Evolutionary conservation across 2,113 vertebrate species (phyloP), one percentile per base, ranked within the genome.

Genomic region (Daboia siamensis): DNA sequence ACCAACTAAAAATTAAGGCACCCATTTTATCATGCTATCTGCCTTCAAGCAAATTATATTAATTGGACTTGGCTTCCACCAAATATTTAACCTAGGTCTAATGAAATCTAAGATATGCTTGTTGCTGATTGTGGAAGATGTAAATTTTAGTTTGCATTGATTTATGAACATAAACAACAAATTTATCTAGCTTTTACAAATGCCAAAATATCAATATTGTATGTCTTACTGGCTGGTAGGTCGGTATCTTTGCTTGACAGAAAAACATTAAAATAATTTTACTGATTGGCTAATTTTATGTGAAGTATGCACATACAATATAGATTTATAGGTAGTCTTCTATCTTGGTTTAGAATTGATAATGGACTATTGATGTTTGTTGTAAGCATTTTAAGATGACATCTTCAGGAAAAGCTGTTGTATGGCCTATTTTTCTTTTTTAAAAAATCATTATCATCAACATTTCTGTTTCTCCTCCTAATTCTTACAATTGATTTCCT

Each of bases 1-100:
- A 97, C 96, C 97, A 97, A 97, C 97, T 98, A 97, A 98, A 97
- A 98, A 98, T 98, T 96, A 97, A 97, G 96, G 96, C 97, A 98
- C 97, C 97, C 98, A 97, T 96, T 97, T 96, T 90, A 97, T 96
- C 93, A 93, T 96, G 80, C 80, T 74, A 23, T 97, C 93, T 92
- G 95, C 94, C n/a, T 94, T 96, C 96, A 97, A 96, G 94, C 96
- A 96, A 97, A 97, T 97, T 96, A 97, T 95, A 97, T 96, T 97
- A 97, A 98, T 97, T 96, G 95, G 97, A 91, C 95, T 95, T 96
- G 48, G 74, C 94, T 95, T 95, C 96, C 93, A 91, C 91, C 94
- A 95, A 97, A 95, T 96, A 96, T 96, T 96, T 96, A 97, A 96
- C 94, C 95, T 94, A 0, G 1, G 93, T 90, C 91, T 97, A 95